Evolutionary conservation across 1,140 invertebrate species (phyloP).

Genomic region (Arion vulgaris): DNA sequence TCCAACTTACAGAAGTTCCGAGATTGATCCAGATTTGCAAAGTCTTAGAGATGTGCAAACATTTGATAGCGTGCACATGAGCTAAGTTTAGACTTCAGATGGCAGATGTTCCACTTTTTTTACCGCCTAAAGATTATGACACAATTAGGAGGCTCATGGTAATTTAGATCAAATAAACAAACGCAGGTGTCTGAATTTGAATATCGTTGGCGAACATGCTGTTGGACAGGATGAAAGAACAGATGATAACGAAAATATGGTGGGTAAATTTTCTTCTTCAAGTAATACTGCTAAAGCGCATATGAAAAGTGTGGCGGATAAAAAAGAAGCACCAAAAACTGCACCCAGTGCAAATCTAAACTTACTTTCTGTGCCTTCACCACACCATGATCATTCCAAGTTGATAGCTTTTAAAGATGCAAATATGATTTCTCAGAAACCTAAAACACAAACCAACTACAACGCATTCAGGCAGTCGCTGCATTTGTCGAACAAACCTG

Average conservation of each 20-base stretch:
- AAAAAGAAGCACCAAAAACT: too few relatives aligned
- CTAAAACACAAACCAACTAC: too few relatives aligned
- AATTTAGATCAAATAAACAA: slow-evolving; percentile 36
- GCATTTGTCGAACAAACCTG: too few relatives aligned
- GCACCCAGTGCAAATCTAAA: too few relatives aligned
- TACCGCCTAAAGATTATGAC: slow-evolving; percentile 94
- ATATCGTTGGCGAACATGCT: slow-evolving; percentile 21
- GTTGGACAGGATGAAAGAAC: slow-evolving; percentile 34
- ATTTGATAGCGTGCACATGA: slow-evolving; percentile 96
- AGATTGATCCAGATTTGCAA: slow-evolving; percentile 62
- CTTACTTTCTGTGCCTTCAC: background rate
- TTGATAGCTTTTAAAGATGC: too few relatives aligned
- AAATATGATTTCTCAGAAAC: too few relatives aligned
- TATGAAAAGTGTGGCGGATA: too few relatives aligned
- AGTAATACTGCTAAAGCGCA: background rate
- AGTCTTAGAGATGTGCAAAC: slow-evolving; percentile 78
- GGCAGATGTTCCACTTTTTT: slow-evolving; percentile 81
- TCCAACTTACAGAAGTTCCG: slow-evolving; percentile 49
- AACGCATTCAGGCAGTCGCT: too few relatives aligned
- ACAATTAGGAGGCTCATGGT: slow-evolving; percentile 78
- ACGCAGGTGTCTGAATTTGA: slow-evolving; percentile 32
- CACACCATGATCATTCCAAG: background rate
- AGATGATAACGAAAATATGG: slow-evolving; percentile 58
- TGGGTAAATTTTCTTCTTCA: slow-evolving; percentile 53
- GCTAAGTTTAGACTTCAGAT: slow-evolving; percentile 81